A percentile compares a stretch with the other conserved stretches of the same genome.
Evolutionary conservation across 1,140 invertebrate genomes (phyloP).

Genomic region (Drosophila yakuba): DNA sequence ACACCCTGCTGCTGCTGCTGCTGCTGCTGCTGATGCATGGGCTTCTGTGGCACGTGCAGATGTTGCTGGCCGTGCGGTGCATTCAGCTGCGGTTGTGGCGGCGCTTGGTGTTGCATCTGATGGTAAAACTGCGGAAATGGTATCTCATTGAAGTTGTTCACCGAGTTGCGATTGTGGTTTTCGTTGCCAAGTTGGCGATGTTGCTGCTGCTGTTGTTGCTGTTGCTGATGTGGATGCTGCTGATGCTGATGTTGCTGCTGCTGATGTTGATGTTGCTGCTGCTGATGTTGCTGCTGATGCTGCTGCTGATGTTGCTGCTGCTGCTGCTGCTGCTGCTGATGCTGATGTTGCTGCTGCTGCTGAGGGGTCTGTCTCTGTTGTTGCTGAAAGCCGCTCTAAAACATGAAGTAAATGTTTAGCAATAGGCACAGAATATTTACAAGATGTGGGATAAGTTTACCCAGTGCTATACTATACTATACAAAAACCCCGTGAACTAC

Average conservation of each 20-base stretch:
- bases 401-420: neutral
- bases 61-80: neutral
- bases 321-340: too few species aligned
- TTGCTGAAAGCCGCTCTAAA: slow-evolving; percentile 9
- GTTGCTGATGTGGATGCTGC: too few species aligned
- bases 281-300: slow-evolving; percentile 15
- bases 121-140: slow-evolving; percentile 12
- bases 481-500: too few species aligned
- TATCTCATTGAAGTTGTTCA: slow-evolving; percentile 8
- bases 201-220: neutral
- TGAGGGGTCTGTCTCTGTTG: neutral
- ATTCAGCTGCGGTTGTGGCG: neutral
- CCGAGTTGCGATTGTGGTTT: slow-evolving; percentile 3
- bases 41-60: neutral
- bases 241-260: too few species aligned
- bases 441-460: too few species aligned
- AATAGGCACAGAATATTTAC: too few species aligned
- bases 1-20: slow-evolving; percentile 1
- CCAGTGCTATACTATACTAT: too few species aligned
- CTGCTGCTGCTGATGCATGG: neutral
- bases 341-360: too few species aligned
- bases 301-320: too few species aligned
- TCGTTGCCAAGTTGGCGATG: neutral
- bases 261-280: neutral
- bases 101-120: slow-evolving; percentile 1